Base-by-base conservation (phyloP, 2,113 vertebrate genomes). In the Neopipo cinnamomea region DNA sequence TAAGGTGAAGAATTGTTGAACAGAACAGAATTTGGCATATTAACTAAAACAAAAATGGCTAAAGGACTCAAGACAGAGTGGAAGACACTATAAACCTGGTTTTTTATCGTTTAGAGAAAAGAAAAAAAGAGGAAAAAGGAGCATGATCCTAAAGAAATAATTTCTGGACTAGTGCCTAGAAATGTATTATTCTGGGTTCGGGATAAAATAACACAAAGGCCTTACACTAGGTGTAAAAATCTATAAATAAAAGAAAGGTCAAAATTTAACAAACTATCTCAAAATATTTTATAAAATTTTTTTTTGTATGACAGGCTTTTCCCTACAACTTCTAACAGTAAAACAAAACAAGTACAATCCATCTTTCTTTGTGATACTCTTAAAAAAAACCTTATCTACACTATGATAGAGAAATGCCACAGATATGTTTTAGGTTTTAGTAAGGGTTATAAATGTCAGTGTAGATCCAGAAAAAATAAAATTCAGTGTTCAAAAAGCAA, bases 51-150 rank as follows among this genome's bases (percentile, higher is more conserved):
- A 13, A 28, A 82, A 91, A 58, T 33, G 25, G 17, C 23, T 61
- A 65, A 96, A 96, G 55, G 50, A 95, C 41, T 46, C 91, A 97
- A 97, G 92, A 95, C 56, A 94, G 44, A 80, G 72, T 94, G 46
- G 52, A 89, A 91, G 30, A 20, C 35, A 42, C 46, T 85, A 14
- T 76, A 71, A 94, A 93, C 74, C 7, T 14, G 14, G 17, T 11
- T 14, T 52, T 28, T 28, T 52, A 16, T 52, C 5, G 2, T 75
- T 67, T 70, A 47, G 46, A 87, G 89, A 50, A 30, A 47, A 46
- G 24, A 71, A 11, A 13, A 93, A 37, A 47, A n/a, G 39, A 73
- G 44, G 65, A 19, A n/a, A 53, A 52, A 39, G 23, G 59, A 68
- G 73, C n/a, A 41, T 63, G 33, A 71, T 95, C 42, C n/a, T 28